phyloP scores from a whole-genome alignment of 2,797 vertebrate species.

The Enteromius argenteus region DNA sequence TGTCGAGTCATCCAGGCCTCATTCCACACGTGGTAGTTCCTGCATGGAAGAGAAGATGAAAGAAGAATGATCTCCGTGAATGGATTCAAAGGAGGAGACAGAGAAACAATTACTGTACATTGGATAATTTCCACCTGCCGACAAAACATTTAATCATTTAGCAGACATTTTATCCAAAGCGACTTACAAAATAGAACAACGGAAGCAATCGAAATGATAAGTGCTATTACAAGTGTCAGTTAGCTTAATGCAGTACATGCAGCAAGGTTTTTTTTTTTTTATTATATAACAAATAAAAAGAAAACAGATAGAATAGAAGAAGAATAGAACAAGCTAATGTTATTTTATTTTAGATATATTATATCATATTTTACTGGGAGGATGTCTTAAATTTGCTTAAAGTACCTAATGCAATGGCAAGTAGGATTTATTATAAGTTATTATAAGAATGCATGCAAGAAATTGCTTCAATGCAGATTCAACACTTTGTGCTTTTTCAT shows the following conservation, averaged over 20 bases:
- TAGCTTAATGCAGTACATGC: too few species aligned
- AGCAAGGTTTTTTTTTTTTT: too few species aligned
- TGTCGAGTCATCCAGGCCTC: slow-evolving; percentile 94
- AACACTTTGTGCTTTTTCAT: not conserved
- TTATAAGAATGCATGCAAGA: not conserved
- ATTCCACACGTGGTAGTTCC: slow-evolving; percentile 97
- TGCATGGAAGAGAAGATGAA: slow-evolving; percentile 57
- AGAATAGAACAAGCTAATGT: too few species aligned
- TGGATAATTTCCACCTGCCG: not conserved
- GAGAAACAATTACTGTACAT: too few species aligned
- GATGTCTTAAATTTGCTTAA: not conserved
- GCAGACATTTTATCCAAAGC: too few species aligned
- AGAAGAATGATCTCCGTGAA: not conserved
- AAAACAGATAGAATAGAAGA: too few species aligned
- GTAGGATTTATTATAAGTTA: not conserved
- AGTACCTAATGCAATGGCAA: not conserved
- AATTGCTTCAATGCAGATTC: not conserved
- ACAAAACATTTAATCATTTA: not conserved
- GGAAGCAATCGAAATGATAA: too few species aligned
- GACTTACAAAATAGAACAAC: too few species aligned
- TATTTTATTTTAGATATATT: too few species aligned
- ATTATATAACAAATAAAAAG: too few species aligned
- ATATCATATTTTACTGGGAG: not conserved
- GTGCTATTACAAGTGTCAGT: too few species aligned
- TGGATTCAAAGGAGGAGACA: not conserved